Conservation (phyloP, 1,140 invertebrate species). For the Saccostrea cuccullata region DNA sequence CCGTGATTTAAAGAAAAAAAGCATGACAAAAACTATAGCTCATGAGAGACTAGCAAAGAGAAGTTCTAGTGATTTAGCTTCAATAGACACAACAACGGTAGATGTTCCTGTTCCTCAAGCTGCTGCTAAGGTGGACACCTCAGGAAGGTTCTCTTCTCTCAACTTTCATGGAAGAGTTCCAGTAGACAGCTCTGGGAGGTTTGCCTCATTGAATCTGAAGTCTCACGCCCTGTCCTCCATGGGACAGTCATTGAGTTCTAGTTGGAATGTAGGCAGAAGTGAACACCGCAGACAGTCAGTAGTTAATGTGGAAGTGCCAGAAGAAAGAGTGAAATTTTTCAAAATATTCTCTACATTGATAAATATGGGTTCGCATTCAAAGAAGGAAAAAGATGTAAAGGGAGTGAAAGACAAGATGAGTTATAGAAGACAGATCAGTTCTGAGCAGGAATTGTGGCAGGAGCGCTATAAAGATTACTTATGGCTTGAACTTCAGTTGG, state of each 20-base stretch:
- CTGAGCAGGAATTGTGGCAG: constrained; percentile 91
- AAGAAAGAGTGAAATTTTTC: constrained; percentile 83
- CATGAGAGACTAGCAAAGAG: constrained; percentile 68
- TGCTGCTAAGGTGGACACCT: constrained; percentile 56
- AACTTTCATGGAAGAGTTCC: neutral
- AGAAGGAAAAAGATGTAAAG: constrained; percentile 81
- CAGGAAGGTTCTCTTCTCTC: constrained; percentile 56
- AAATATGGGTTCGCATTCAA: constrained; percentile 84
- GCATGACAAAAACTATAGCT: constrained; percentile 63
- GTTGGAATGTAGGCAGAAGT: constrained; percentile 15
- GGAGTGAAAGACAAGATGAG: constrained; percentile 75
- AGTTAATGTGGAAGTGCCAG: constrained; percentile 74
- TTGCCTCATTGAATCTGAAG: constrained; percentile 26
- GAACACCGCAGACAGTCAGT: constrained; percentile 53
- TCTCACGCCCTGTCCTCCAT: constrained; percentile 33
- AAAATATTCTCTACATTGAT: constrained; percentile 86
- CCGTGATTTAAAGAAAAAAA: constrained; percentile 68
- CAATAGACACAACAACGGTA: constrained; percentile 59
- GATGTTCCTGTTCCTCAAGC: constrained; percentile 59
- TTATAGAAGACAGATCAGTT: constrained; percentile 83
- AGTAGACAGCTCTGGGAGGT: constrained; percentile 41
- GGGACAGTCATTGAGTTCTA: constrained; percentile 11
- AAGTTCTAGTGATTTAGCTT: constrained; percentile 65
- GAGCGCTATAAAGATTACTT: constrained; percentile 92
- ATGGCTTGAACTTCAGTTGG: constrained; percentile 93